Percentiles rank a stretch among this genome's conserved stretches.
Conservation (phyloP, 1,140 invertebrate genomes). For the Globodera ellingtonae region DNA sequence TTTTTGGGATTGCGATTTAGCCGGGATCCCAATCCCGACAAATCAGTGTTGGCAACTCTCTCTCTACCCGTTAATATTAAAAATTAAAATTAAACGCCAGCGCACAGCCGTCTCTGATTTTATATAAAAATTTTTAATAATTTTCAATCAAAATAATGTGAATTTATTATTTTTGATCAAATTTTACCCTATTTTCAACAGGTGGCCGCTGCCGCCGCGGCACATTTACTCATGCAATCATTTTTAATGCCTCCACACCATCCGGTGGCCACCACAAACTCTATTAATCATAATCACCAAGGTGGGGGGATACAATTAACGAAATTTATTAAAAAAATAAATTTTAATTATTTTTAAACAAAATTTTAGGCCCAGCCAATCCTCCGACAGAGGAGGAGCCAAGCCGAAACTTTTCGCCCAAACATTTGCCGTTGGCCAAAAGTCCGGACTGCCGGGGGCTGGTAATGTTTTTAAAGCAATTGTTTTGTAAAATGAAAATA, state of each 20-base stretch:
- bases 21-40: no score
- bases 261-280: neutral
- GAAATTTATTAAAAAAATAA: neutral
- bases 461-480: constrained; percentile 14
- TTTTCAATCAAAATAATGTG: no score
- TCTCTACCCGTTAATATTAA: no score
- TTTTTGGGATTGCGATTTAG: no score
- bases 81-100: no score
- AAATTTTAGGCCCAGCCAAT: neutral
- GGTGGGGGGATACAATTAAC: neutral
- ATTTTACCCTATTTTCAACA: neutral
- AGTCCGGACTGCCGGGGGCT: constrained; percentile 35
- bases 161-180: neutral
- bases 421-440: constrained; percentile 35
- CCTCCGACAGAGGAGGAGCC: neutral
- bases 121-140: no score
- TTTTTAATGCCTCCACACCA: neutral
- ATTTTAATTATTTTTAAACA: neutral
- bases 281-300: neutral
- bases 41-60: no score
- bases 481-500: neutral
- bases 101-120: no score
- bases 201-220: neutral
- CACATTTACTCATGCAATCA: constrained; percentile 5
- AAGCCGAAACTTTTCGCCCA: neutral